These are phyloP conservation scores for Carassius gibelio DNA, from an alignment of 2,113 vertebrate species.

Conservation along the genomic window DNA sequence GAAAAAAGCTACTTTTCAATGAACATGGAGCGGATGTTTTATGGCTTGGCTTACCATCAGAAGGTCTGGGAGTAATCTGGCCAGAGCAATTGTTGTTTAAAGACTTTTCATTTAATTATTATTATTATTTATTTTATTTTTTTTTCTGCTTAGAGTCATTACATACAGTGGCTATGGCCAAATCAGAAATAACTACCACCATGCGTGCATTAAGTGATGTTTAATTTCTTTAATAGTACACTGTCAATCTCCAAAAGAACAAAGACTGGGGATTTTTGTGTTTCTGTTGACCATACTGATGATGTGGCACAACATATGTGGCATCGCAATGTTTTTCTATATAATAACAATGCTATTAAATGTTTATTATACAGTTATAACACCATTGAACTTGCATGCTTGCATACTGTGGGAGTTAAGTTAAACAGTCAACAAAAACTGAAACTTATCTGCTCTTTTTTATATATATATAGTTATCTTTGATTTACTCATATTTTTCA, in stretches of 20 bases:
- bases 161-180: conserved; percentile 2
- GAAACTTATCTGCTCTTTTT: not conserved
- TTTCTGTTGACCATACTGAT: not conserved
- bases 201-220: not conserved
- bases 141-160: conserved; percentile 32
- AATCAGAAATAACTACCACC: not conserved
- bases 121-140: not conserved
- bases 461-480: not conserved
- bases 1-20: conserved; percentile 40
- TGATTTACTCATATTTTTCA: not conserved
- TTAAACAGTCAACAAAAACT: not conserved
- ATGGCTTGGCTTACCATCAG: conserved; percentile 19
- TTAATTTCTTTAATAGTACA: not conserved
- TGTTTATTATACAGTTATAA: not conserved
- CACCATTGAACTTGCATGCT: not conserved
- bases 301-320: not conserved
- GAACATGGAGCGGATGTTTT: conserved; percentile 38
- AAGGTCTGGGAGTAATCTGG: conserved; percentile 48
- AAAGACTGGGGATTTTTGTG: no score
- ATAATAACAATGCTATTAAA: not conserved
- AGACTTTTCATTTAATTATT: not conserved
- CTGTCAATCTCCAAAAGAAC: not conserved
- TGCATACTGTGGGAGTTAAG: not conserved
- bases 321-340: not conserved
- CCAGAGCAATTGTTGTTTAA: conserved; percentile 12